A percentile compares a stretch with the other conserved stretches of the same genome.
These are phyloP conservation scores for Molorchus minor DNA, from an alignment of 2,888 invertebrate genomes.

Conservation along the genomic window DNA sequence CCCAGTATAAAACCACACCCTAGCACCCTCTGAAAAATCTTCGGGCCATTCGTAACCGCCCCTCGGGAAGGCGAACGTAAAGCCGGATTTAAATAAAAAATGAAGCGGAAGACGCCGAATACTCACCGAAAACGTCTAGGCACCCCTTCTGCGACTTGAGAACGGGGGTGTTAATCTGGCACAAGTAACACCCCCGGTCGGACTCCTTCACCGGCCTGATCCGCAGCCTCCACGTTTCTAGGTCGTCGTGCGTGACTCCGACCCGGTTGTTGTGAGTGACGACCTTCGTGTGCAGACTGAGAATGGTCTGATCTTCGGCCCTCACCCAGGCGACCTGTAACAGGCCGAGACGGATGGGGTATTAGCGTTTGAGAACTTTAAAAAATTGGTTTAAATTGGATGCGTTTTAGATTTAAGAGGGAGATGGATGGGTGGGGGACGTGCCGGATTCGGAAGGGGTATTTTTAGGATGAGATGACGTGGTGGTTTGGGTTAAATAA, in stretches of 20 bases:
- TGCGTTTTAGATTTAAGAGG: slow-evolving; percentile 32
- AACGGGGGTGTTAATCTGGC: slow-evolving; percentile 87
- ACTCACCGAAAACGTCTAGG: slow-evolving; percentile 86
- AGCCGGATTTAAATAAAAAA: too few relatives aligned
- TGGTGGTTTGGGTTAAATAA: too few relatives aligned
- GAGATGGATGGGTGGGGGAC: slow-evolving; percentile 26
- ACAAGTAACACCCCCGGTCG: slow-evolving; percentile 91
- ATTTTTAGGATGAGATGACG: too few relatives aligned
- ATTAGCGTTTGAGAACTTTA: slow-evolving; percentile 33
- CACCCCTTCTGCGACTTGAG: slow-evolving; percentile 91
- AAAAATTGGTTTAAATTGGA: slow-evolving; percentile 34
- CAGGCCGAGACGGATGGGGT: slow-evolving; percentile 25
- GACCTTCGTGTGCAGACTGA: slow-evolving; percentile 84
- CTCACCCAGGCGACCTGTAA: slow-evolving; percentile 88
- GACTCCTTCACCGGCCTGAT: slow-evolving; percentile 83
- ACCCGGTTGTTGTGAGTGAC: slow-evolving; percentile 87
- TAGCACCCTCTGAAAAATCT: too few relatives aligned
- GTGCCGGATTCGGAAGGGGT: slow-evolving; percentile 17
- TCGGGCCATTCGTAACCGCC: too few relatives aligned
- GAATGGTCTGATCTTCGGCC: slow-evolving; percentile 89
- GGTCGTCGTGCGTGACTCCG: slow-evolving; percentile 82
- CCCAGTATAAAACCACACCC: too few relatives aligned
- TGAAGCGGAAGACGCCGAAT: too few relatives aligned
- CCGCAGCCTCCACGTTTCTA: slow-evolving; percentile 85
- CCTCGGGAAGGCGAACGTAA: background rate